These are phyloP conservation scores for Anser brachyrhynchus DNA, from an alignment of 2,113 vertebrate species.

Conservation along the genomic window DNA sequence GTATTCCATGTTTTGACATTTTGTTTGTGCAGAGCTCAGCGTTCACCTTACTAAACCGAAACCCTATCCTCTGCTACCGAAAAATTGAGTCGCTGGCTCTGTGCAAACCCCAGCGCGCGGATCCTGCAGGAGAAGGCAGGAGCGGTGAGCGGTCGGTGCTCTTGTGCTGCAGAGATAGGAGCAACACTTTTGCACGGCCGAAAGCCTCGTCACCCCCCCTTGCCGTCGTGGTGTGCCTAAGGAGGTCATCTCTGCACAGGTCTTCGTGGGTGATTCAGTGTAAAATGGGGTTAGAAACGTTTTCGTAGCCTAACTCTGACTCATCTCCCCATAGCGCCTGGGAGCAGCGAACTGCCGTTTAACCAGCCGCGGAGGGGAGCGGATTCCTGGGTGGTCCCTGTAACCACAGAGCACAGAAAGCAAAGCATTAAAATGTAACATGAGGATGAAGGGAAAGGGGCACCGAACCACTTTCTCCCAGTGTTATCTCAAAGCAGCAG, in stretches of 20 bases:
- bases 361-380: conserved; percentile 9
- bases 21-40: conserved; percentile 55
- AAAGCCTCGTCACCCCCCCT: neutral
- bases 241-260: neutral
- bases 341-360: conserved; percentile 3
- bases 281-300: neutral
- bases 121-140: neutral
- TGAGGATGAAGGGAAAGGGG: conserved; percentile 64
- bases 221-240: neutral
- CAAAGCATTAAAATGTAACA: conserved; percentile 56
- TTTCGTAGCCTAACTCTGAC: neutral
- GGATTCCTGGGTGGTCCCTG: conserved; percentile 68
- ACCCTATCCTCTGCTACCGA: conserved; percentile 1
- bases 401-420: conserved; percentile 34
- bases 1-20: conserved; percentile 29
- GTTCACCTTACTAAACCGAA: conserved; percentile 30
- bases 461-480: conserved; percentile 64
- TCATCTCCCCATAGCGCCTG: conserved; percentile 7
- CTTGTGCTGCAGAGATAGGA: neutral
- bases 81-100: neutral
- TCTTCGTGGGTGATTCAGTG: neutral
- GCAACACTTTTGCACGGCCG: rapidly evolving
- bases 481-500: conserved; percentile 54
- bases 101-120: neutral
- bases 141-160: neutral